These are phyloP conservation scores for Parazoanthus swiftii DNA, from an alignment of 92 coral and sea anemone genomes.

Conservation along the genomic window DNA sequence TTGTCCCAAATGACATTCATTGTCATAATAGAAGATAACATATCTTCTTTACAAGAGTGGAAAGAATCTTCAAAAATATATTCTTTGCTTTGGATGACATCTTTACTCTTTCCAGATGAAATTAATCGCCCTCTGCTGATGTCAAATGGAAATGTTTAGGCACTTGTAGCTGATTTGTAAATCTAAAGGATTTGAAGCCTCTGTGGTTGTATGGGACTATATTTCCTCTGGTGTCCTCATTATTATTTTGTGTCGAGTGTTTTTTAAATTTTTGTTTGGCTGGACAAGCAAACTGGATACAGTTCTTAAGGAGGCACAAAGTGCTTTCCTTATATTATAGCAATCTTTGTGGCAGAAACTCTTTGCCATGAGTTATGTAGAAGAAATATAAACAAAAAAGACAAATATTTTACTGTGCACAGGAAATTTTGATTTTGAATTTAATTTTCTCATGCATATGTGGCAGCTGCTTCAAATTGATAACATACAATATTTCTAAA, in stretches of 20 bases:
- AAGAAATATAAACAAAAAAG: slow-evolving; percentile 24
- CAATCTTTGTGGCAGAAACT: background rate
- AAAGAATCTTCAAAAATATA: background rate
- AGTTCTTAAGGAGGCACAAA: background rate
- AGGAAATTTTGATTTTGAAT: slow-evolving; percentile 39
- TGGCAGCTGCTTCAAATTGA: slow-evolving; percentile 36
- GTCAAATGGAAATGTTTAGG: background rate
- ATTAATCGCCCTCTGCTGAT: background rate
- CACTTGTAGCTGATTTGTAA: no score
- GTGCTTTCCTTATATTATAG: background rate
- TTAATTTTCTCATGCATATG: slow-evolving; percentile 18
- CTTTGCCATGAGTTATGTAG: slow-evolving; percentile 10
- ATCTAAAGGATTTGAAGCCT: background rate
- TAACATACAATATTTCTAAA: slow-evolving; percentile 30
- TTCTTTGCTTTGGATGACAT: background rate
- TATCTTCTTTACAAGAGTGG: background rate
- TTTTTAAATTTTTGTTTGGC: background rate
- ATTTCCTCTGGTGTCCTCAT: background rate
- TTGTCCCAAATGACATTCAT: slow-evolving; percentile 1
- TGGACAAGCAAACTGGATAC: background rate
- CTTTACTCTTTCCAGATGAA: background rate
- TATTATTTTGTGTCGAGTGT: background rate
- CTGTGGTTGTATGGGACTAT: background rate
- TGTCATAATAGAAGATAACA: background rate
- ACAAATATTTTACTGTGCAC: slow-evolving; percentile 27